A percentile compares a stretch with the other conserved stretches of the same genome.
Evolutionary conservation across 2,888 invertebrate genomes (phyloP).

Genomic region (Nudaria mundana): DNA sequence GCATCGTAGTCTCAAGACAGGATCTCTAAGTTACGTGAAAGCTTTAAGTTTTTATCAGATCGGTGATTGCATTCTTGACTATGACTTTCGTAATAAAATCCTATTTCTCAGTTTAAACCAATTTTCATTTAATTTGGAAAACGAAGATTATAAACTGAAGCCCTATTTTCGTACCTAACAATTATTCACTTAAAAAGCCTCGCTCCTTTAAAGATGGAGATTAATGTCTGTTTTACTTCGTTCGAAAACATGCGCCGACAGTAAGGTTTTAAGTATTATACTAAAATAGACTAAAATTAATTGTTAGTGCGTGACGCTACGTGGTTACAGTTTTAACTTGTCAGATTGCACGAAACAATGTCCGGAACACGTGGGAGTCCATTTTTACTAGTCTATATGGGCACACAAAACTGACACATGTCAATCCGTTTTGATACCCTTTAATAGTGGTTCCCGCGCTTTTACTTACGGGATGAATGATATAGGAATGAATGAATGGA

Average conservation of each 20-base stretch:
- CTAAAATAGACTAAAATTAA: conserved; percentile 28
- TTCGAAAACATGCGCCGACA: conserved; percentile 20
- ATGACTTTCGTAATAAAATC: background rate
- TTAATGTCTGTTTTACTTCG: conserved; percentile 23
- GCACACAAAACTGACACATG: conserved; percentile 20
- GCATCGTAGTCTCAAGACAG: too few relatives aligned
- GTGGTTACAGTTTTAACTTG: conserved; percentile 27
- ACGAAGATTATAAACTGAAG: conserved; percentile 8
- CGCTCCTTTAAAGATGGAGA: conserved; percentile 26
- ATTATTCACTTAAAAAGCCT: conserved; percentile 15
- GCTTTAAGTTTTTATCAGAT: conserved; percentile 9
- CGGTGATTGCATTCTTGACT: conserved; percentile 3
- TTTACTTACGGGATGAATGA: conserved; percentile 39
- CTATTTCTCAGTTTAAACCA: background rate
- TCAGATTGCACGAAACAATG: conserved; percentile 15
- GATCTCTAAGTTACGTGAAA: conserved; percentile 35
- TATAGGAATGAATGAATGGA: conserved; percentile 42
- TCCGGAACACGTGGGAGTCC: conserved; percentile 27
- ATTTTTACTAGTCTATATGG: conserved; percentile 27
- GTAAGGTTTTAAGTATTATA: conserved; percentile 15
- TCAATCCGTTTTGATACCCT: conserved; percentile 27
- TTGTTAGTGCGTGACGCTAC: conserved; percentile 17
- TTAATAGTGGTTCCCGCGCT: conserved; percentile 40
- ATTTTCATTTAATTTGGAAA: conserved; percentile 5
- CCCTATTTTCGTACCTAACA: conserved; percentile 19